A percentile compares a stretch with the other conserved stretches of the same genome.
phyloP scores from a whole-genome alignment of 2,797 vertebrate species.

The Scomberomorus guttatus region DNA sequence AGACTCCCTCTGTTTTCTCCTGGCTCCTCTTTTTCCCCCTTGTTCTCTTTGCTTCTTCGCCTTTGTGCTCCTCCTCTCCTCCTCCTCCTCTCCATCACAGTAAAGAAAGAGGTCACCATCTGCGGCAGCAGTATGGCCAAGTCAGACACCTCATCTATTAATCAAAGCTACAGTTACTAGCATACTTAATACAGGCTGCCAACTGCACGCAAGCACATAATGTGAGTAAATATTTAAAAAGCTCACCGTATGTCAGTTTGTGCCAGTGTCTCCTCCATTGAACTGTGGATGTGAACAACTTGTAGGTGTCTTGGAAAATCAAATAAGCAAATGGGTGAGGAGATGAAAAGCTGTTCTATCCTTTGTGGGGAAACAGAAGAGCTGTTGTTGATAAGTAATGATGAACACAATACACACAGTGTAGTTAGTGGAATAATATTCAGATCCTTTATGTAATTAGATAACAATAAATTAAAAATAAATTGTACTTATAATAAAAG shows the following conservation, averaged over 20 bases:
- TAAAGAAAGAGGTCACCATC: slow-evolving; percentile 81
- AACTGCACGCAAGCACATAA: slow-evolving; percentile 58
- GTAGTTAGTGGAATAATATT: not conserved
- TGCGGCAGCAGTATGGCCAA: slow-evolving; percentile 73
- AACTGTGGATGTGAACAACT: slow-evolving; percentile 61
- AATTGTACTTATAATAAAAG: not conserved
- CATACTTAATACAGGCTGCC: slow-evolving; percentile 50
- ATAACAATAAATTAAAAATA: too few species aligned
- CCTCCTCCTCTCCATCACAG: slow-evolving; percentile 13
- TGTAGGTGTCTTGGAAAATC: slow-evolving; percentile 57
- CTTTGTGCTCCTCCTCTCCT: slow-evolving; percentile 4
- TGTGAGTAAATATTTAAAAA: slow-evolving; percentile 73
- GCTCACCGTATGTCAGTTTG: slow-evolving; percentile 41
- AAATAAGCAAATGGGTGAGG: slow-evolving; percentile 42
- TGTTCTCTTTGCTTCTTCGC: slow-evolving; percentile 10
- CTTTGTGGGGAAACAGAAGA: not conserved
- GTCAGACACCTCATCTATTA: slow-evolving; percentile 72
- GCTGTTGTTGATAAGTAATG: not conserved
- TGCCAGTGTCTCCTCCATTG: slow-evolving; percentile 38
- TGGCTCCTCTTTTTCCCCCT: slow-evolving; percentile 14
- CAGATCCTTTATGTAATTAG: too few species aligned
- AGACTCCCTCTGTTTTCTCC: not conserved
- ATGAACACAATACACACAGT: not conserved
- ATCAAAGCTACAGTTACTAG: slow-evolving; percentile 62
- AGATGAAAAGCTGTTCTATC: slow-evolving; percentile 17